phyloP scores from a whole-genome alignment of 2,888 invertebrate genomes.

The Anodontia alba region DNA sequence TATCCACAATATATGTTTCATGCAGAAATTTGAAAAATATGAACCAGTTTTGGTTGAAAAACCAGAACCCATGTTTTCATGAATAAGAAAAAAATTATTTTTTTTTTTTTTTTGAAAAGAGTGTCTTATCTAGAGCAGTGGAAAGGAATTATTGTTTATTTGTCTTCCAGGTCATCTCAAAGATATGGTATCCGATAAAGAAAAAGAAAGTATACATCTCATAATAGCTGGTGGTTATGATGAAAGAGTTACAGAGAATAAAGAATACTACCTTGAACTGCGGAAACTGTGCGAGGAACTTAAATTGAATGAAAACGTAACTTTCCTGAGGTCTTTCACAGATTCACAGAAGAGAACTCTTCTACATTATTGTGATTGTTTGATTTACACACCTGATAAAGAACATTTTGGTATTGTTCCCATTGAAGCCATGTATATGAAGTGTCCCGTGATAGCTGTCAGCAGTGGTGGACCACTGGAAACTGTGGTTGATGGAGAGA shows the following conservation, averaged over 20 bases:
- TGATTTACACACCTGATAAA: slow-evolving; percentile 97
- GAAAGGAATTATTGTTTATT: too few relatives aligned
- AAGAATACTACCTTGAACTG: slow-evolving; percentile 93
- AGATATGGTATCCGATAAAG: slow-evolving; percentile 42
- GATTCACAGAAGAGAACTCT: slow-evolving; percentile 94
- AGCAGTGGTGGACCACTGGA: slow-evolving; percentile 98
- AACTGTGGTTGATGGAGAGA: slow-evolving; percentile 88
- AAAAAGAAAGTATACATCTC: slow-evolving; percentile 88
- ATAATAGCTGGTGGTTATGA: slow-evolving; percentile 99
- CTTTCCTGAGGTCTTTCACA: slow-evolving; percentile 94
- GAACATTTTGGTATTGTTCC: slow-evolving; percentile 99
- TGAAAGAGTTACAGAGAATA: slow-evolving; percentile 93
- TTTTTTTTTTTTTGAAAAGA: too few relatives aligned
- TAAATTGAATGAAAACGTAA: slow-evolving; percentile 88
- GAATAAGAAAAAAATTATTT: too few relatives aligned
- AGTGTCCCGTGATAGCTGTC: slow-evolving; percentile 97
- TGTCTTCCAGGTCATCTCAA: slow-evolving; percentile 70
- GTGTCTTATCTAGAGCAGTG: too few relatives aligned
- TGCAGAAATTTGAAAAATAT: too few relatives aligned
- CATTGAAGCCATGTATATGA: slow-evolving; percentile 98
- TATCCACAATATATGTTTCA: too few relatives aligned
- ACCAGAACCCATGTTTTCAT: too few relatives aligned
- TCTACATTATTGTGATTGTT: slow-evolving; percentile 90
- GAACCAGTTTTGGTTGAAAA: too few relatives aligned
- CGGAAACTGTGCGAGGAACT: slow-evolving; percentile 88